A percentile compares a stretch with the other conserved stretches of the same genome.
phyloP scores from a whole-genome alignment of 1,140 invertebrate species.

The Pectinophora gossypiella region DNA sequence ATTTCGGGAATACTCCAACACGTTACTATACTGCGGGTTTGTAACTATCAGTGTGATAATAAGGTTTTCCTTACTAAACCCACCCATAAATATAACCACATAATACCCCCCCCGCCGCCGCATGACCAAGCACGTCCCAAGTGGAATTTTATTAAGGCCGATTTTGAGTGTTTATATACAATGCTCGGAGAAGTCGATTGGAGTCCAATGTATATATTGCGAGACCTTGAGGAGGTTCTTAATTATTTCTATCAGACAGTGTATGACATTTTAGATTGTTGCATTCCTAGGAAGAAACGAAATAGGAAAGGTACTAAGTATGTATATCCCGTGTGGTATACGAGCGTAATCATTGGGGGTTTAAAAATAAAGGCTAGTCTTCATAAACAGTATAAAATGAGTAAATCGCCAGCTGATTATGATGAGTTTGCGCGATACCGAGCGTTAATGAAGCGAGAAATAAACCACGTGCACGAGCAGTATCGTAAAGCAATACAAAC shows the following conservation, averaged over 20 bases:
- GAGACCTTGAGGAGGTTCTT: constrained; percentile 2
- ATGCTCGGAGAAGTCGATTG: constrained; percentile 10
- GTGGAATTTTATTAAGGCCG: constrained; percentile 19
- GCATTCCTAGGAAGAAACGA: constrained; percentile 2
- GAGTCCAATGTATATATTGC: constrained; percentile 9
- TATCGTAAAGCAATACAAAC: constrained; percentile 10
- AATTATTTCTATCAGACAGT: constrained; percentile 13
- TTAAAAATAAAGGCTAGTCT: constrained; percentile 11
- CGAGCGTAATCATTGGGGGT: constrained; percentile 10
- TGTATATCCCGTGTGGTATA: constrained; percentile 19
- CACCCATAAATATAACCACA: too few species aligned
- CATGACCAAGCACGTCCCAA: constrained; percentile 3
- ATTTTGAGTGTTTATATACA: constrained; percentile 2
- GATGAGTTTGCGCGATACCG: constrained; percentile 8
- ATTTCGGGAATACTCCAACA: too few species aligned
- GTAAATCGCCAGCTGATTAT: constrained; percentile 6
- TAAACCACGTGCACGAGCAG: constrained; percentile 3
- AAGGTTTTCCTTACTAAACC: too few species aligned
- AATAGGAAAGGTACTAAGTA: not conserved
- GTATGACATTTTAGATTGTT: not conserved
- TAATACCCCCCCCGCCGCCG: too few species aligned
- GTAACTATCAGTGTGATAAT: too few species aligned
- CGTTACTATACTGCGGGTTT: too few species aligned
- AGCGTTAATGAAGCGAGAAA: constrained; percentile 4
- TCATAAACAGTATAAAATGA: constrained; percentile 14